A percentile compares a stretch with the other conserved stretches of the same genome.
Conservation (phyloP, 2,113 vertebrate species). For the Natator depressus region DNA sequence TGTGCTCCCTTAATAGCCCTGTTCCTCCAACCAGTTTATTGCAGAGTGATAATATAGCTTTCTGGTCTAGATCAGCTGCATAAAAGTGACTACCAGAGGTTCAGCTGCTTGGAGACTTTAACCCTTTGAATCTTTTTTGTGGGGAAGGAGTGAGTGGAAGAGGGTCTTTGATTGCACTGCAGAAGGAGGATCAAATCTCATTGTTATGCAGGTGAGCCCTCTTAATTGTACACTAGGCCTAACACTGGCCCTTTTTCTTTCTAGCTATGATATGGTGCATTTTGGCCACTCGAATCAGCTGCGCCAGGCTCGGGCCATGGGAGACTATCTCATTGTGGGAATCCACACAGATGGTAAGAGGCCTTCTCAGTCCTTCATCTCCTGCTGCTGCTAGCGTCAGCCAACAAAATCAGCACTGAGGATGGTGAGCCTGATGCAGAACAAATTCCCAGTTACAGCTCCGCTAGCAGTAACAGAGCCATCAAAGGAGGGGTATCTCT, state of each 20-base stretch:
- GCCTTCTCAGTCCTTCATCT: not conserved
- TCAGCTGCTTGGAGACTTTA: not conserved
- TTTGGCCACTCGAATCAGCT: slow-evolving; percentile 99
- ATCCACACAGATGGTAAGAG: slow-evolving; percentile 95
- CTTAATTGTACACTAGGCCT: not conserved
- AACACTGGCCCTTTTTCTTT: slow-evolving; percentile 5
- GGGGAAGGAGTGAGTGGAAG: too few relatives aligned
- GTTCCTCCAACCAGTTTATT: not conserved
- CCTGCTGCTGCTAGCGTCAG: accelerated
- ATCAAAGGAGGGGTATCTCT: not conserved
- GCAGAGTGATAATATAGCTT: not conserved
- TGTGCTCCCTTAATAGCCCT: not conserved
- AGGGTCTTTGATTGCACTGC: not conserved
- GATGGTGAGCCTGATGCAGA: accelerated
- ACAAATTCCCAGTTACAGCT: not conserved
- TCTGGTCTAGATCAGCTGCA: not conserved
- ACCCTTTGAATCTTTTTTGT: not conserved
- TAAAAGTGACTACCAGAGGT: not conserved
- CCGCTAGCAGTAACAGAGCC: not conserved
- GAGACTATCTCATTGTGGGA: slow-evolving; percentile 94
- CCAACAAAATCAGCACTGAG: accelerated
- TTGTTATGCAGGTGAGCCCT: not conserved
- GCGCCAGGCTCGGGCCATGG: slow-evolving; percentile 96
- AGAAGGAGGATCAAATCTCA: not conserved
- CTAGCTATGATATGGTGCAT: slow-evolving; percentile 98